Base-by-base conservation (phyloP, 2,113 vertebrate genomes). In the Peromyscus maniculatus region DNA sequence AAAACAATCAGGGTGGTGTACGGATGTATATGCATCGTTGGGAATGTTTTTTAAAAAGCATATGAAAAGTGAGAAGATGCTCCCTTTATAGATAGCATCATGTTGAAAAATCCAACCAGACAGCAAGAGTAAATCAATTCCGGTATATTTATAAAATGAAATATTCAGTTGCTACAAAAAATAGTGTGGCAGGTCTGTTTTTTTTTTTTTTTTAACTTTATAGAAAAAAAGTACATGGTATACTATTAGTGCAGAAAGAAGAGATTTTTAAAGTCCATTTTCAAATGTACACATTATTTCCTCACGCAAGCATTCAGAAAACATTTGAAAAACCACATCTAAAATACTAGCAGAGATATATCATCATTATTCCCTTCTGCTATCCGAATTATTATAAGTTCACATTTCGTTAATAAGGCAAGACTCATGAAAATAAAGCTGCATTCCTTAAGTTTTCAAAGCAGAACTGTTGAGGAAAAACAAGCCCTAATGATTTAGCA, bases 11-110 rank as follows among this genome's bases (percentile, higher is more conserved):
- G 52, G 64, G 66, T 75, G 89, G 69, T 74, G 31, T 86, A 78
- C 79, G 80, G 88, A 88, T 69, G 15, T 88, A n/a, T 75, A 36
- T 82, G 90, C 39, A 75, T 77, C 52, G 72, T 79, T 80, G n/a
- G 67, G 82, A 39, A 16, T 46, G 39, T 26, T 89, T 91, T 94
- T 55, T 9, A 21, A 79, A 89, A 67, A 96, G 49, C 59, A 28
- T 64, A 49, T 52, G 43, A 83, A 93, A 88, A 87, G 39, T 89
- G 72, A 91, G 89, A 88, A 89, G 89, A 95, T 75, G 26, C 28
- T 89, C 71, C 64, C 64, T 74, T 96, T 96, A 94, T 84, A 91
- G 96, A 89, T n/a, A 97, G 72, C 55, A 79, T 78, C 49, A 5
- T 80, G 52, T 86, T 33, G 28, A 87, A 97, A 97, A 72, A 57